Conservation (phyloP, 2,113 vertebrate genomes). For the Corvus hawaiiensis region DNA sequence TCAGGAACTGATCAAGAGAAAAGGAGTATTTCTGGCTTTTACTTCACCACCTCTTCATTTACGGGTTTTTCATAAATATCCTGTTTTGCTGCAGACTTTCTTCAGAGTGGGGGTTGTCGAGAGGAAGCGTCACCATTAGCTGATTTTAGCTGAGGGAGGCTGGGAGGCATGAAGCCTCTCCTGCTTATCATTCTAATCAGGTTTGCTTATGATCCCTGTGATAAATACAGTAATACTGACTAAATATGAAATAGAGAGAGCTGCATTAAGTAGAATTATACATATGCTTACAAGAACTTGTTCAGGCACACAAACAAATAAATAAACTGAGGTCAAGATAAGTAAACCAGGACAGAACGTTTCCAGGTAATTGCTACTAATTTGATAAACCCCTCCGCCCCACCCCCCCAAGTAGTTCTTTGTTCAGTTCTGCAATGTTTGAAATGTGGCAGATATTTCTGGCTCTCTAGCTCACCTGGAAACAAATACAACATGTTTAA, state of each 20-base stretch:
- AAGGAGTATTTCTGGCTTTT: not conserved
- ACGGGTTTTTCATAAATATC: not conserved
- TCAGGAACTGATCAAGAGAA: not conserved
- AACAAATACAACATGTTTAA: not conserved
- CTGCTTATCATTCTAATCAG: conserved; percentile 53
- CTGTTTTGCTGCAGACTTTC: conserved; percentile 33
- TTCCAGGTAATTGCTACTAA: not conserved
- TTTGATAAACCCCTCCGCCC: not conserved
- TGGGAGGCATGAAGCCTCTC: not conserved
- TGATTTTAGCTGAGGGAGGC: not conserved
- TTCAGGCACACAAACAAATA: not conserved
- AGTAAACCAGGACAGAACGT: not conserved
- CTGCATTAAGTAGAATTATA: not conserved
- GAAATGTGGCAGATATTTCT: not conserved
- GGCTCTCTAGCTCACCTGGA: not conserved
- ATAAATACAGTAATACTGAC: conserved; percentile 18
- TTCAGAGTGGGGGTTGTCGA: not conserved
- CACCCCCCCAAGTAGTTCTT: not conserved
- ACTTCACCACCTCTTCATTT: not conserved
- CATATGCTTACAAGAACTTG: not conserved
- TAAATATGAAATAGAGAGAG: conserved; percentile 6
- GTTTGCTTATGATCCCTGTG: not conserved
- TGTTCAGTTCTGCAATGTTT: not conserved
- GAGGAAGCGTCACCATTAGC: conserved; percentile 14
- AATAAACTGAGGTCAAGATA: not conserved